Percentiles rank a stretch among this genome's conserved stretches.
Evolutionary conservation across 2,113 vertebrate genomes (phyloP).

Genomic region (Phoenicopterus ruber): DNA sequence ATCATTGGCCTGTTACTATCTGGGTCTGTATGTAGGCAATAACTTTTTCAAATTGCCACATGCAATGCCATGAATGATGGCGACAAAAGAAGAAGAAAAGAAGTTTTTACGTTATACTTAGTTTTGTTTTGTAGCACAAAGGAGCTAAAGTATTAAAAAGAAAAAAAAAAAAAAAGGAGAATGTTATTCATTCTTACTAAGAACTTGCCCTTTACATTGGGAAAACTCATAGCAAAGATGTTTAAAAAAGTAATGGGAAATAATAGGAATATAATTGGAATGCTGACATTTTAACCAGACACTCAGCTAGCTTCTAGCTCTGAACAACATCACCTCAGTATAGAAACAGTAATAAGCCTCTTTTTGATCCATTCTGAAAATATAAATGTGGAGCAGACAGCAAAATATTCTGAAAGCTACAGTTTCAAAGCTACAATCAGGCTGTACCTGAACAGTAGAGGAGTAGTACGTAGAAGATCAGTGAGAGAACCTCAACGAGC

Average conservation of each 20-base stretch:
- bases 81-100: background rate
- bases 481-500: background rate
- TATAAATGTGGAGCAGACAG: background rate
- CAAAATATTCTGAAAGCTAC: background rate
- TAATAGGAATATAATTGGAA: conserved; percentile 4
- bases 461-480: background rate
- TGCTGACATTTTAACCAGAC: conserved; percentile 6
- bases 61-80: background rate
- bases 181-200: background rate
- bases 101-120: background rate
- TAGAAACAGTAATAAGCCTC: background rate
- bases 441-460: background rate
- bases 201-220: background rate
- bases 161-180: background rate
- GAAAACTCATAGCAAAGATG: background rate
- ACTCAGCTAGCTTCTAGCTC: background rate
- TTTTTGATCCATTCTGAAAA: background rate
- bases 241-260: conserved; percentile 14
- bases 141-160: background rate
- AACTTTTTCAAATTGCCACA: background rate
- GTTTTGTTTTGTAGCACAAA: background rate
- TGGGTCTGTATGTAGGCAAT: background rate
- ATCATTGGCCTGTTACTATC: background rate
- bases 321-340: background rate
- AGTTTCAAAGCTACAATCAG: background rate